These are phyloP conservation scores for Danio albolineatus DNA, from an alignment of 2,797 vertebrate species.

Conservation along the genomic window DNA sequence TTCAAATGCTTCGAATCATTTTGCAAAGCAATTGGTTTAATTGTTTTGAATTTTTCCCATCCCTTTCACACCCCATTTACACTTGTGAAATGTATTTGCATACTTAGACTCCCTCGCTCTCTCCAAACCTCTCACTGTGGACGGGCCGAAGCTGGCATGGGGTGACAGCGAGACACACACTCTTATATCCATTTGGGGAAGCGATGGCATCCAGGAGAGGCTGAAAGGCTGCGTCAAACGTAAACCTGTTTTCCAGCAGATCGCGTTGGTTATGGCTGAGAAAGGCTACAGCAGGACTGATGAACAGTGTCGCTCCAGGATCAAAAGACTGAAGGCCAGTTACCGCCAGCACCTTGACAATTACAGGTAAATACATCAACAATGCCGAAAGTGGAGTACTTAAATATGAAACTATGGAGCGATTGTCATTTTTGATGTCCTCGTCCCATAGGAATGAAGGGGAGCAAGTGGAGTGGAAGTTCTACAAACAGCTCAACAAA, in stretches of 20 bases:
- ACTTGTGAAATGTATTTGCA: not conserved
- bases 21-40: too few species aligned
- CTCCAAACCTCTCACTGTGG: constrained; percentile 61
- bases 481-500: constrained; percentile 73
- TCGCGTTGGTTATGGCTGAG: constrained; percentile 71
- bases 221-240: constrained; percentile 75
- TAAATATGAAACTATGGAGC: not conserved
- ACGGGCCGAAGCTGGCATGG: constrained; percentile 73
- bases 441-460: constrained; percentile 64
- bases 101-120: constrained; percentile 35
- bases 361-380: constrained; percentile 66
- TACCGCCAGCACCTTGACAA: constrained; percentile 75
- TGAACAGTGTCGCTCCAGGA: constrained; percentile 78
- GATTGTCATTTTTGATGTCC: constrained; percentile 24
- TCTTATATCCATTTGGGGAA: constrained; percentile 77
- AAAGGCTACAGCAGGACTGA: constrained; percentile 75
- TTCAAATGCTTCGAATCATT: too few species aligned
- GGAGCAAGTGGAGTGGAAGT: constrained; percentile 78
- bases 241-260: constrained; percentile 75
- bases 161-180: constrained; percentile 72
- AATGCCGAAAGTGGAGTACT: not conserved
- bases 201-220: constrained; percentile 72
- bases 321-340: constrained; percentile 77
- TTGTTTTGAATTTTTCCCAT: too few species aligned
- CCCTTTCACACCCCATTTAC: too few species aligned